Base-by-base conservation (phyloP, 2,797 vertebrate genomes). In the Acrossocheilus fasciatus region DNA sequence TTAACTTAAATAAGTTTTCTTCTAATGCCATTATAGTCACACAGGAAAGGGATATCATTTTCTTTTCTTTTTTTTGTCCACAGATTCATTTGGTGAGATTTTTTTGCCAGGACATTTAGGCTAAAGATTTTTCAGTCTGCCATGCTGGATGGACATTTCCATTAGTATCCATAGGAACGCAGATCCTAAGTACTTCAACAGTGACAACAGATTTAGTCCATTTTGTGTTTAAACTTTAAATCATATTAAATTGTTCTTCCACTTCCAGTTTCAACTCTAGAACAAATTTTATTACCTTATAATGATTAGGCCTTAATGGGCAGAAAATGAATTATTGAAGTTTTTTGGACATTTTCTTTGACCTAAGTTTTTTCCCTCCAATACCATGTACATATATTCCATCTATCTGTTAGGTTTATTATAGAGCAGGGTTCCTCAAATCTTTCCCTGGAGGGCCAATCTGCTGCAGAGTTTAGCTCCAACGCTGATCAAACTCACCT, bases 91-190 rank as follows among this genome's bases (percentile, higher is more conserved):
- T 47, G 39, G 17, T 75, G 26, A 75, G 52, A n/a, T 34, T 73
- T 59, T 57, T 78, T 10, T 18, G 14, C 8, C 14, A 79, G 39
- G 76, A 17, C n/a, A 79, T 79, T 62, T 79, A 62, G 76, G 54
- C 36, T 59, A 30, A 79, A 62, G 14, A 11, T 59, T 59, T 59
- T 59, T 62, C 34, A 41, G 12, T 17, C 54, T 78, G 36, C 54
- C 54, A 15, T 79, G 23, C 76, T 79, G 36, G 8, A 62, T 79
- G 2, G 23, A 79, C 20, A 62, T 79, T 79, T 79, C 36, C 54
- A 79, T 26, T 79, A n/a, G 76, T 62, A 79, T 57, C 54, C 52
- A 43, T 62, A 26, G 36, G 77, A 79, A 62, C n/a, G 23, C 39
- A 79, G 2, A 79, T 45, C 8, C 39, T 30, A 79, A 79, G 76